These are phyloP conservation scores for Anguilla marmorata DNA, from an alignment of 2,797 vertebrate species.

Conservation along the genomic window DNA sequence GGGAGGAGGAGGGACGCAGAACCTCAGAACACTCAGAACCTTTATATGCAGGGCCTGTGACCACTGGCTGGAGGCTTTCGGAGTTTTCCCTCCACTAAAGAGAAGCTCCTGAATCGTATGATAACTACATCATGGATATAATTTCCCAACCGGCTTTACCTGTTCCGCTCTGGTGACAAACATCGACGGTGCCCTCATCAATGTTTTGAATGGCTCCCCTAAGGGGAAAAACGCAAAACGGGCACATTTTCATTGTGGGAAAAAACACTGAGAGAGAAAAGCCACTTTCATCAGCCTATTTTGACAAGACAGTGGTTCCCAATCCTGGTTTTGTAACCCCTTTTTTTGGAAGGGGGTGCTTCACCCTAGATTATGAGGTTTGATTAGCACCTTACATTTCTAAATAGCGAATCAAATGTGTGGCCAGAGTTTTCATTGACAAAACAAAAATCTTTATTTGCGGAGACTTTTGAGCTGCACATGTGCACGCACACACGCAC, in stretches of 20 bases:
- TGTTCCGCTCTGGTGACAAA: constrained; percentile 49
- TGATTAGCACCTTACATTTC: not conserved
- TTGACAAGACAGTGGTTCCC: not conserved
- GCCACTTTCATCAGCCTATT: too few relatives aligned
- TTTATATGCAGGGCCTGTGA: too few relatives aligned
- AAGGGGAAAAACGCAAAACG: constrained; percentile 39
- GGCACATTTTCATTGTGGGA: not conserved
- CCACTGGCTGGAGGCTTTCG: not conserved
- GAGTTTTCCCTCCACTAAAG: not conserved
- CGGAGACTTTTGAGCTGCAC: not conserved
- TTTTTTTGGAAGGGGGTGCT: not conserved
- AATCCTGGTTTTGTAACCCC: not conserved
- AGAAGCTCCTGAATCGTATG: not conserved
- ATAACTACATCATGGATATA: constrained; percentile 4
- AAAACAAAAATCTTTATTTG: not conserved
- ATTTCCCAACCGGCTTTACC: constrained; percentile 51
- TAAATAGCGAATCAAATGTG: not conserved
- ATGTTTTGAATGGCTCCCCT: constrained; percentile 72
- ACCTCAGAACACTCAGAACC: too few relatives aligned
- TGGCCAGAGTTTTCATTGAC: not conserved
- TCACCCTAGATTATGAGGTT: not conserved
- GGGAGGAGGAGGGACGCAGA: too few relatives aligned
- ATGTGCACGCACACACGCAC: not conserved
- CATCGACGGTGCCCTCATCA: constrained; percentile 49
- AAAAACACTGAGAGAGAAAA: not conserved